Evolutionary conservation across 1,140 invertebrate genomes (phyloP), one percentile per base, ranked within the genome.

Genomic region (Drosophila seguyi): DNA sequence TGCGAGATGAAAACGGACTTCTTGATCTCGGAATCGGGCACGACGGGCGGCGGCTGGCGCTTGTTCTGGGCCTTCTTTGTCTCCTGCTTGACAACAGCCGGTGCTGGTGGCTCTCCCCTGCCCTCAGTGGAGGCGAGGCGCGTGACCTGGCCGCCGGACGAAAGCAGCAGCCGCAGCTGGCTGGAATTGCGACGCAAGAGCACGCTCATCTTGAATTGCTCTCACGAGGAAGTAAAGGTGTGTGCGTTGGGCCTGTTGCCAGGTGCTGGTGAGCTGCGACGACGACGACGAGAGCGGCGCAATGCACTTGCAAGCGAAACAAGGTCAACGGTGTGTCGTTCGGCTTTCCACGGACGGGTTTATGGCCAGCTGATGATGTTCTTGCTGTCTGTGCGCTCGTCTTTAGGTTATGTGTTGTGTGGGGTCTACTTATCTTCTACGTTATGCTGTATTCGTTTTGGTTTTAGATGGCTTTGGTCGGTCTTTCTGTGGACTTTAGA

Each of bases 1-100:
- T 97, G 96, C 0, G 98, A 99, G 77, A 99, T 97, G 78, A 97
- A 97, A 39, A 98, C 97, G 13, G 96, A 97, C 93, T 98, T 97
- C 62, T 95, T 95, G 45, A 96, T 94, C 25, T 92, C 84, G 25
- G 73, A 66, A 73, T 90, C 85, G 3, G 84, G 38, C 4, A 90
- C 76, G 0, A 65, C 22, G 14, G 72, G 27, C 6, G 59, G 27
- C 2, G 67, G 13, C 20, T 79, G 63, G 1, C 61, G 44, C 38
- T 67, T 68, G 52, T 58, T 71, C 10, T 16, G 34, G 52, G 36
- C 7, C 39, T 57, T 74, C 34, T 56, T 65, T 47, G 38, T 39
- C 39, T 45, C 27, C 56, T 55, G 53, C 14, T 34, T 36, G 31
- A 1, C 34, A 22, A 25, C 55, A 58, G 63, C 14, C 52, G 63